phyloP scores from a whole-genome alignment of 2,888 invertebrate genomes.

The Cyrtodaria siliqua region DNA sequence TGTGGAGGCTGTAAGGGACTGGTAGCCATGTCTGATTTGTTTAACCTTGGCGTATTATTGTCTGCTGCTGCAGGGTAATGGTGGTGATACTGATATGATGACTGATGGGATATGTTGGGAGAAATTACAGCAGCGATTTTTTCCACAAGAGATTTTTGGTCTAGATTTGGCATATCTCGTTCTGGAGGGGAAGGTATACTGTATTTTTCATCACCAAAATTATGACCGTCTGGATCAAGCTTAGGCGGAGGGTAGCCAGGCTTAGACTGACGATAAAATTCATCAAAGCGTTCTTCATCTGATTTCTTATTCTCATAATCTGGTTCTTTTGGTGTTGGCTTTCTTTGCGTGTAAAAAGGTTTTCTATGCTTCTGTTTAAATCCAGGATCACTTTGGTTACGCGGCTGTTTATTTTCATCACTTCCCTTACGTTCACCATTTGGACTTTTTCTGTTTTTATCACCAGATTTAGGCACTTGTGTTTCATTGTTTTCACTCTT shows the following conservation, averaged over 20 bases:
- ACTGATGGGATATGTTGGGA: slow-evolving; percentile 43
- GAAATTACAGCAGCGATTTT: slow-evolving; percentile 66
- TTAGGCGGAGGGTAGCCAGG: slow-evolving; percentile 84
- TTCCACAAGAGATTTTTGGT: slow-evolving; percentile 66
- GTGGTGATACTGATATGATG: slow-evolving; percentile 24
- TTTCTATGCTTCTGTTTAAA: slow-evolving; percentile 71
- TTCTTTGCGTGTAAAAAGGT: slow-evolving; percentile 56
- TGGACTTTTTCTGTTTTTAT: slow-evolving; percentile 87
- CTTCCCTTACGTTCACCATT: slow-evolving; percentile 68
- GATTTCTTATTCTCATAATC: slow-evolving; percentile 59
- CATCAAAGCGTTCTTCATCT: slow-evolving; percentile 67
- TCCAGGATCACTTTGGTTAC: slow-evolving; percentile 80
- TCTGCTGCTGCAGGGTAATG: slow-evolving; percentile 46
- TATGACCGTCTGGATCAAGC: slow-evolving; percentile 89
- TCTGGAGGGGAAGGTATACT: slow-evolving; percentile 91
- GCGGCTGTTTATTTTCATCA: slow-evolving; percentile 68
- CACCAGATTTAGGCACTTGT: slow-evolving; percentile 87
- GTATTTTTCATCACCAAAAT: slow-evolving; percentile 89
- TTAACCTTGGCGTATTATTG: slow-evolving; percentile 15
- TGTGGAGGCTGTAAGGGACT: slow-evolving; percentile 39
- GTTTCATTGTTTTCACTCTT: slow-evolving; percentile 86
- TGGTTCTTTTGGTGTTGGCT: slow-evolving; percentile 29
- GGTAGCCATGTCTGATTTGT: slow-evolving; percentile 58
- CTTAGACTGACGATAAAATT: slow-evolving; percentile 74
- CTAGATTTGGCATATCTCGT: slow-evolving; percentile 86